A percentile compares a stretch with the other conserved stretches of the same genome.
phyloP scores from a whole-genome alignment of 2,797 vertebrate species.

The Brachyalestes nurse region DNA sequence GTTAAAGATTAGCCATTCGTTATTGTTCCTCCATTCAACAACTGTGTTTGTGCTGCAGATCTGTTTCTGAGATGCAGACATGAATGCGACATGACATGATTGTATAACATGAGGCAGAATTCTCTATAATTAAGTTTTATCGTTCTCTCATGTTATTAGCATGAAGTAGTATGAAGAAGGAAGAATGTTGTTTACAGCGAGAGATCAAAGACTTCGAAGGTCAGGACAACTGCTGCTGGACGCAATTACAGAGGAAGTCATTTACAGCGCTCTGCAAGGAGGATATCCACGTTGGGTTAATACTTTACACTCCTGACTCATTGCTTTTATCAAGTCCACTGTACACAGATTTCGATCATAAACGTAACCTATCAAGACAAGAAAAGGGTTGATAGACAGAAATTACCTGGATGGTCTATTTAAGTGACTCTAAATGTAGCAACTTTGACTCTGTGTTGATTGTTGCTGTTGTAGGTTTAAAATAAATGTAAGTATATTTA shows the following conservation, averaged over 20 bases:
- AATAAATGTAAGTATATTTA: neutral
- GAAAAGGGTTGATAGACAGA: neutral
- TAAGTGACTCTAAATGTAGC: neutral
- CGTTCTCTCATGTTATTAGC: constrained; percentile 8
- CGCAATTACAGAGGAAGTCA: constrained; percentile 28
- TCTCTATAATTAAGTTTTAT: constrained; percentile 16
- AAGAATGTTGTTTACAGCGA: constrained; percentile 17
- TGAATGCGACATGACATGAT: constrained; percentile 14
- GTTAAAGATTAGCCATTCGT: constrained; percentile 37
- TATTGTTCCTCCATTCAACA: constrained; percentile 17
- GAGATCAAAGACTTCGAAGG: constrained; percentile 13
- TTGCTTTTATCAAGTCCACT: constrained; percentile 6
- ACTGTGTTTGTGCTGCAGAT: neutral
- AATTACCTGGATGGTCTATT: neutral
- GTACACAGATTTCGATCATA: neutral
- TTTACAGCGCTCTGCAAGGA: constrained; percentile 16
- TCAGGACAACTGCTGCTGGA: constrained; percentile 21
- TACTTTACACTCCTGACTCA: constrained; percentile 10
- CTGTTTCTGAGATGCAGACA: neutral
- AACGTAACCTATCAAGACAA: neutral
- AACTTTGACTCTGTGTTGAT: neutral
- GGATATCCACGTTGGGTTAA: constrained; percentile 31
- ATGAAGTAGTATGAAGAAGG: neutral
- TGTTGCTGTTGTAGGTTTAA: neutral
- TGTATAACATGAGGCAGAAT: neutral